Conservation (phyloP, 2,888 invertebrate species). For the Rhagonycha fulva region DNA sequence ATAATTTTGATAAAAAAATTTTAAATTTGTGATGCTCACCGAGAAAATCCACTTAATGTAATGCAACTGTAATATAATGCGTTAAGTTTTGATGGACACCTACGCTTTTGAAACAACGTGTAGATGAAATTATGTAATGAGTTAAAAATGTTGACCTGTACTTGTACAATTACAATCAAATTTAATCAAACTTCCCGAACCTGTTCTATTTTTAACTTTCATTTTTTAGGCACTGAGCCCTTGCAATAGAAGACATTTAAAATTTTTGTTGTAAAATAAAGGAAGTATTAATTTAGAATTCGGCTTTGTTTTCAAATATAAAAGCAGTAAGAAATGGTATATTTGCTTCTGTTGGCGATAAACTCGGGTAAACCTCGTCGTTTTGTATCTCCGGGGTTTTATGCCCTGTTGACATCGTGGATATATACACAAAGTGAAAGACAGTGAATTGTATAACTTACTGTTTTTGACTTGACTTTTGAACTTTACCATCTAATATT, state of each 20-base stretch:
- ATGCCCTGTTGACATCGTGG: constrained; percentile 26
- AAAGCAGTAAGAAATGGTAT: constrained; percentile 13
- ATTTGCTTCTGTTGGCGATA: constrained; percentile 25
- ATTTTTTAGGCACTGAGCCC: neutral
- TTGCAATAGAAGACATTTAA: neutral
- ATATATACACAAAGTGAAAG: constrained; percentile 25
- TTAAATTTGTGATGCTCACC: too few relatives aligned
- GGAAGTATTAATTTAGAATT: neutral
- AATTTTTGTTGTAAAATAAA: neutral
- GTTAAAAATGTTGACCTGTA: neutral
- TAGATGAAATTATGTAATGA: neutral
- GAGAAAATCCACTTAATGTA: neutral
- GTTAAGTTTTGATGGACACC: neutral
- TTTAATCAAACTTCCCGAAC: neutral
- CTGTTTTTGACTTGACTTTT: constrained; percentile 21
- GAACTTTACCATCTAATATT: neutral
- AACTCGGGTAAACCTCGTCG: constrained; percentile 26
- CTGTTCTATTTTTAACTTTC: neutral
- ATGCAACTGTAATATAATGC: neutral
- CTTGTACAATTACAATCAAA: neutral
- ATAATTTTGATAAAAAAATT: too few relatives aligned
- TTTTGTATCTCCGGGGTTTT: constrained; percentile 28
- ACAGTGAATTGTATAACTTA: constrained; percentile 20
- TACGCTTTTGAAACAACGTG: neutral
- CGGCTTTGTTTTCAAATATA: constrained; percentile 20